Evolutionary conservation across 1,140 invertebrate genomes (phyloP), one percentile per base, ranked within the genome.

Genomic region (Caenorhabditis inopinata): DNA sequence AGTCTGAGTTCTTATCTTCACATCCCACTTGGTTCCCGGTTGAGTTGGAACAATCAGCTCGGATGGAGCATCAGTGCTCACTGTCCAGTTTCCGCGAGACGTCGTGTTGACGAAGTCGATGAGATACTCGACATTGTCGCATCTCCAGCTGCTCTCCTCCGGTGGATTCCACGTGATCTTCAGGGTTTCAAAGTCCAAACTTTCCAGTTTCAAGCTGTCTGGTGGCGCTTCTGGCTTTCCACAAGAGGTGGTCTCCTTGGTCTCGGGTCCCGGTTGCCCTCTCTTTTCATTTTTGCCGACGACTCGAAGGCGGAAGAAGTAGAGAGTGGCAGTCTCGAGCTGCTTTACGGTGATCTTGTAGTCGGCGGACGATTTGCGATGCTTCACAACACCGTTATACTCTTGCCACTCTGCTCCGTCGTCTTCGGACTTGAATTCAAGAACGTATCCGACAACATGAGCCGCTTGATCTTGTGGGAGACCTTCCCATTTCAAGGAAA

Each of bases 211-310:
- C 16, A 88, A 80, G 29, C 86, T 85, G 18, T 76, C 49, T 48
- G 87, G 87, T 16, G 87, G 86, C 53, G 87, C 77, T 77, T 88
- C 87, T 16, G 87, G 87, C 62, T 81, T 84, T 78, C 87, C 87
- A 53, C 87, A 88, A 47, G 83, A 85, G 21, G 87, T 88, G 14
- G 83, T 83, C 21, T 87, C 87, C 25, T 88, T 87, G 42, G 85
- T 51, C 83, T 88, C 87, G 12, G 87, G 87, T 46, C 87, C 85
- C 18, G 87, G 88, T 21, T 78, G 74, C n/a, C 87, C 87, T 48
- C 87, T 82, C 78, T 89, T 88, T 45, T 89, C 87, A 47, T 84
- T 85, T 74, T 89, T 88, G 18, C 86, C 87, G 45, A 88, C 87
- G 27, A 88, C 87, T 18, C 83, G 79, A 16, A 88, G 75, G 35